phyloP scores from a whole-genome alignment of 2,888 invertebrate species.

The Luperina nickerlii region DNA sequence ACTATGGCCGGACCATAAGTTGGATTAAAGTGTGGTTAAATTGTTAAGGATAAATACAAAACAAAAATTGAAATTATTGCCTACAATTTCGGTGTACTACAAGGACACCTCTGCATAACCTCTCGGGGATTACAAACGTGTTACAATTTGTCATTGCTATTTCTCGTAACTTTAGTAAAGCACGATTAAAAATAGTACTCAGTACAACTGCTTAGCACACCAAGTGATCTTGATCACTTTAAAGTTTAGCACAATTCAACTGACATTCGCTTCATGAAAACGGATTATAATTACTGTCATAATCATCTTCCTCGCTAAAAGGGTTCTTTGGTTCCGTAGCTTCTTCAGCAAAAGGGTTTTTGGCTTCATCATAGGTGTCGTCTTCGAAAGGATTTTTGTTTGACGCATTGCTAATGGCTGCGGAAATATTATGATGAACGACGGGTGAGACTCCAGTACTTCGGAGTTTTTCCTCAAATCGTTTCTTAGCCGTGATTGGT shows the following conservation, averaged over 20 bases:
- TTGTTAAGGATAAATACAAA: constrained; percentile 8
- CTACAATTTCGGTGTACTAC: not conserved
- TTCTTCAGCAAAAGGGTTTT: constrained; percentile 92
- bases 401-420: constrained; percentile 52
- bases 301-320: constrained; percentile 90
- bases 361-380: constrained; percentile 90
- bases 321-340: constrained; percentile 89
- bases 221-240: not conserved
- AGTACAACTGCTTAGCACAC: not conserved
- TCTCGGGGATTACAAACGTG: not conserved
- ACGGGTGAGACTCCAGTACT: constrained; percentile 71
- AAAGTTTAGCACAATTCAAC: constrained; percentile 17
- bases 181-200: not conserved
- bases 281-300: constrained; percentile 94
- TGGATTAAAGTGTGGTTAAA: not conserved
- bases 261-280: constrained; percentile 86
- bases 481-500: constrained; percentile 67
- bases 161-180: not conserved
- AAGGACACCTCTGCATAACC: not conserved
- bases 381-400: constrained; percentile 85
- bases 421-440: constrained; percentile 72
- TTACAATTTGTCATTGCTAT: not conserved
- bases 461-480: constrained; percentile 61
- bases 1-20: not conserved
- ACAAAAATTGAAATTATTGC: constrained; percentile 4